A percentile compares a stretch with the other conserved stretches of the same genome.
These are phyloP conservation scores for Orthonyx spaldingii DNA, from an alignment of 2,113 vertebrate genomes.

Conservation along the genomic window DNA sequence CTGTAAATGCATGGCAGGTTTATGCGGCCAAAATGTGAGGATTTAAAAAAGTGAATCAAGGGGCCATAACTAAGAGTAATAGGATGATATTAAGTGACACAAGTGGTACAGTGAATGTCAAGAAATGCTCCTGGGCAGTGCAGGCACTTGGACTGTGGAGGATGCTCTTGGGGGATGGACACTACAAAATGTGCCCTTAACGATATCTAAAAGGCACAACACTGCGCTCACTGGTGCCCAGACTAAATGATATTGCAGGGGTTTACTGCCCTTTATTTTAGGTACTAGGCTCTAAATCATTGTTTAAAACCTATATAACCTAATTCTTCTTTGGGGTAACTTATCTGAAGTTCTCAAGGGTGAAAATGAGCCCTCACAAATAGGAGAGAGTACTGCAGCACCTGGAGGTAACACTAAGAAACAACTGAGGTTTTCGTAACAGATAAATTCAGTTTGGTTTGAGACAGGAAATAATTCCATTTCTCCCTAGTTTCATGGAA, in stretches of 20 bases:
- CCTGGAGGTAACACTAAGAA: not conserved
- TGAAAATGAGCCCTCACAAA: not conserved
- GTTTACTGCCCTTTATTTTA: not conserved
- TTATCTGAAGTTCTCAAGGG: conserved; percentile 1
- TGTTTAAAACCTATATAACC: not conserved
- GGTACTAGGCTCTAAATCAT: not conserved
- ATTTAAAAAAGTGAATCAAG: conserved; percentile 23
- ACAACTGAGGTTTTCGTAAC: not conserved
- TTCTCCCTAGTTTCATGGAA: conserved; percentile 15
- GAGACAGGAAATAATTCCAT: conserved; percentile 1
- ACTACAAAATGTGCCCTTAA: conserved; percentile 1
- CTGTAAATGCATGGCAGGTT: conserved; percentile 4
- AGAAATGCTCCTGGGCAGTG: not conserved
- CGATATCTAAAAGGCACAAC: not conserved
- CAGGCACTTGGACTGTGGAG: not conserved
- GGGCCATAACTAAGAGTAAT: not conserved
- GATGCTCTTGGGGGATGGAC: not conserved
- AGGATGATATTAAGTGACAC: not conserved
- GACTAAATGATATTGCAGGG: not conserved
- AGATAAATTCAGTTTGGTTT: conserved; percentile 6
- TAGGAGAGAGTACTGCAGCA: not conserved
- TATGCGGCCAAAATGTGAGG: conserved; percentile 4
- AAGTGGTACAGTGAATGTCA: not conserved
- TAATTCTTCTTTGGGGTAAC: not conserved
- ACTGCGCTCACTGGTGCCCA: not conserved